phyloP scores from a whole-genome alignment of 2,797 vertebrate species.

The Antrozous pallidus region DNA sequence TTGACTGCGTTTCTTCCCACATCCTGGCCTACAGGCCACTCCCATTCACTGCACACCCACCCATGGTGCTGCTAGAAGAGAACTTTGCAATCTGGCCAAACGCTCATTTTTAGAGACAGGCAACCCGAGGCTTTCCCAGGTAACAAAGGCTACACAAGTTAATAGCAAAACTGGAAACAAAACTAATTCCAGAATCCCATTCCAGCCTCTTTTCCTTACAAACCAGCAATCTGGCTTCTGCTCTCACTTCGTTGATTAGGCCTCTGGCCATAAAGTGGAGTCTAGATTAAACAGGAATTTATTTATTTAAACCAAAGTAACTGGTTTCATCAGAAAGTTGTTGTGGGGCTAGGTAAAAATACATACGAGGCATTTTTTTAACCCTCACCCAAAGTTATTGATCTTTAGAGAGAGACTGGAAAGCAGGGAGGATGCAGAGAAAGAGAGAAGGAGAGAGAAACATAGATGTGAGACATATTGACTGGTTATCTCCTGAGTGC shows the following conservation, averaged over 20 bases:
- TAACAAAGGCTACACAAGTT: background rate
- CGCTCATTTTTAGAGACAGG: background rate
- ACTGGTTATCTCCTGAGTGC: too few relatives aligned
- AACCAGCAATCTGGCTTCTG: background rate
- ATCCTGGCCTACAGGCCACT: background rate
- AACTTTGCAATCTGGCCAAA: background rate
- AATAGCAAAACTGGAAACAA: background rate
- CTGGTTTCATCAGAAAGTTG: background rate
- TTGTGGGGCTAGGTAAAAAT: background rate
- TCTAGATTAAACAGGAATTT: background rate
- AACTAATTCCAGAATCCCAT: background rate
- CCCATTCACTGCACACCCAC: background rate
- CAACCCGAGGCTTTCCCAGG: background rate
- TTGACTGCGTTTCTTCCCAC: background rate
- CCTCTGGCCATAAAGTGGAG: background rate
- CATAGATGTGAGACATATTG: too few relatives aligned
- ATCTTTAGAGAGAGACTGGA: too few relatives aligned
- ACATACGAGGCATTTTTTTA: background rate
- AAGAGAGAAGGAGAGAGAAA: too few relatives aligned
- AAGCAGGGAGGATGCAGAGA: too few relatives aligned
- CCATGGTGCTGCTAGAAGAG: background rate
- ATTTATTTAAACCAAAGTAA: background rate
- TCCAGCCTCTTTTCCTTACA: background rate
- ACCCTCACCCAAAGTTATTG: too few relatives aligned
- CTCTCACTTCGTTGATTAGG: background rate